Evolutionary conservation across 2,113 vertebrate species (phyloP), one percentile per base, ranked within the genome.

Genomic region (Paradoxurus hermaphroditus): DNA sequence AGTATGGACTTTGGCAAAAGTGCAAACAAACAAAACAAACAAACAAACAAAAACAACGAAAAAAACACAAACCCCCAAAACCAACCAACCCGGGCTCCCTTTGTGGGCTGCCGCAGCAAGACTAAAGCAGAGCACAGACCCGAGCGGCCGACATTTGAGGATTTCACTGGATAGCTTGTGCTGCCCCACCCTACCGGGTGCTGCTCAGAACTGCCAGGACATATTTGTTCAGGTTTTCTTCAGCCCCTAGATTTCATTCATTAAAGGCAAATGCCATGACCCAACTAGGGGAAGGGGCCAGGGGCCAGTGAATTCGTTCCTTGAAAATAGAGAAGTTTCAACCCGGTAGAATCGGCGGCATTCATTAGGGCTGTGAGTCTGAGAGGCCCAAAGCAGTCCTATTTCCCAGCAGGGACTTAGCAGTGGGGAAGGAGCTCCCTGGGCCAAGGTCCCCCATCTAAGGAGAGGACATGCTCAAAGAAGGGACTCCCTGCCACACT

Each of bases 151-250:
- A 0, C 77, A 59, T 90, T 91, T 70, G 96, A 92, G 95, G 68
- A 77, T 86, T 95, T 97, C 70, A 95, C 96, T 93, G 46, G 87
- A 62, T 96, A 56, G 89, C 53, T 87, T 6, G 49, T 1, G 2
- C 70, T 10, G 93, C 97, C 96, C 95, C 96, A 78, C 97, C 95
- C 96, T 70, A 67, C 97, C 96, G 95, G 41, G 19, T 39, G 56
- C 56, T 27, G 73, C 91, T 86, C 36, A 59, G 90, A 95, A 81
- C 15, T 83, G 72, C 84, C 79, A 85, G 95, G 86, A 87, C 87
- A 56, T 72, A 63, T 34, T 89, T 72, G 81, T 90, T 87, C 19
- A 31, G 53, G 29, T 95, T 97, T 95, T 65, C 51, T 85, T 82
- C 75, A 95, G 83, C 83, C 34, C 13, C 77, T 70, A n/a, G 29